These are phyloP conservation scores for Halcyon chelicuti DNA, from an alignment of 2,797 vertebrate genomes.

Conservation along the genomic window DNA sequence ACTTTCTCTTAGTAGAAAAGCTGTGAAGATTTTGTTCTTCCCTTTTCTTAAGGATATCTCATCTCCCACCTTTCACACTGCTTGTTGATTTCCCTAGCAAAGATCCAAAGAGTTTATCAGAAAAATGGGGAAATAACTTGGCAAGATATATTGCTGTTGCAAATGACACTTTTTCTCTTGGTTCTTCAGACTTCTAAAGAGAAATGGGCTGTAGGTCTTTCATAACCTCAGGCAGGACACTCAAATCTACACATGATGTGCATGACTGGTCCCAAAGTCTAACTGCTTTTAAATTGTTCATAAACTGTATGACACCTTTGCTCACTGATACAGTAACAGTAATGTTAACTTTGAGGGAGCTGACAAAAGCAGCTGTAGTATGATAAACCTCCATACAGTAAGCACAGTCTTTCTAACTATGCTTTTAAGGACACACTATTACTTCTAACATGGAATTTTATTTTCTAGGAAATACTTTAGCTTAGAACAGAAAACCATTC, in stretches of 20 bases:
- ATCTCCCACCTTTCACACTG: background rate
- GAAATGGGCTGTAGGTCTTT: conserved; percentile 19
- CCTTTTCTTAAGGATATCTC: background rate
- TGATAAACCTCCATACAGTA: background rate
- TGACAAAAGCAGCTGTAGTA: background rate
- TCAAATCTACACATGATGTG: background rate
- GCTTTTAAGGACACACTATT: background rate
- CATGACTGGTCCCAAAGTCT: background rate
- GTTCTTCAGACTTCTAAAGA: background rate
- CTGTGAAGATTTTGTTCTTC: background rate
- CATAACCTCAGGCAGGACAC: conserved; percentile 9
- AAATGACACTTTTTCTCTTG: background rate
- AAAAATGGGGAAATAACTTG: background rate
- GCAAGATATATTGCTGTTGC: background rate
- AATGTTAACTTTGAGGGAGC: background rate
- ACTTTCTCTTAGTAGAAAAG: background rate
- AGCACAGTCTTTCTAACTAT: background rate
- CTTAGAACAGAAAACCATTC: background rate
- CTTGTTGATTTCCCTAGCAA: background rate
- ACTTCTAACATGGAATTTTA: background rate
- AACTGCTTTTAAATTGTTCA: conserved; percentile 46
- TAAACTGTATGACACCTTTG: background rate
- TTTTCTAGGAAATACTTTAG: background rate
- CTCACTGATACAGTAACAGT: background rate
- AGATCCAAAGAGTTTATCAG: background rate